Evolutionary conservation across 2,797 vertebrate genomes (phyloP).

Genomic region (Alcedo atthis): DNA sequence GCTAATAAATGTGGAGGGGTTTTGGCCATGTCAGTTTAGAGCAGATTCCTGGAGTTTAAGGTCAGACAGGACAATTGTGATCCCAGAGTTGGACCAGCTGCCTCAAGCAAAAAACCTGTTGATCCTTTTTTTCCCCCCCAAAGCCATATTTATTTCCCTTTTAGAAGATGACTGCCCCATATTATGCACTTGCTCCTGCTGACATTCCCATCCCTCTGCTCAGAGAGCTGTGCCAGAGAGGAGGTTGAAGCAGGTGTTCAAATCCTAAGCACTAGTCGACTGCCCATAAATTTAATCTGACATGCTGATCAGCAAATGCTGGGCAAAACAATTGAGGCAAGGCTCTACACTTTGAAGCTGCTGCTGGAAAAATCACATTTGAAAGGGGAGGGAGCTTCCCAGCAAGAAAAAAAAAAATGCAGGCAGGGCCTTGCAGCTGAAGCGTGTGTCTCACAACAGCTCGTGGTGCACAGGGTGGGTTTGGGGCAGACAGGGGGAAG

Average conservation of each 20-base stretch:
- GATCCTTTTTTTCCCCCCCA: not conserved
- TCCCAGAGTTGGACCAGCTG: not conserved
- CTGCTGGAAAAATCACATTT: slow-evolving; percentile 44
- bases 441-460: not conserved
- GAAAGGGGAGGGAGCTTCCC: slow-evolving; percentile 24
- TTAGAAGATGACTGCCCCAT: not conserved
- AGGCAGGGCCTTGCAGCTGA: not conserved
- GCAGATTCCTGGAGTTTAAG: not conserved
- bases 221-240: not conserved
- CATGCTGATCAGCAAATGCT: not conserved
- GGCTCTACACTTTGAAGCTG: slow-evolving; percentile 24
- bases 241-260: slow-evolving; percentile 47
- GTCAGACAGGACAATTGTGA: slow-evolving; percentile 1
- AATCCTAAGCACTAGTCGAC: slow-evolving; percentile 1
- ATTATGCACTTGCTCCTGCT: not conserved
- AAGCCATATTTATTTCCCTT: slow-evolving; percentile 11
- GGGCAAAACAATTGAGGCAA: slow-evolving; percentile 51
- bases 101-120: not conserved
- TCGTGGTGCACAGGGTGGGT: not conserved
- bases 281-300: slow-evolving; percentile 40
- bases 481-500: not conserved
- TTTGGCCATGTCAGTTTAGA: not conserved
- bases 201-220: not conserved
- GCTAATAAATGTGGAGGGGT: not conserved
- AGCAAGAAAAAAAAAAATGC: slow-evolving; percentile 33